Conservation (phyloP, 1,140 invertebrate genomes). For the Zaprionus gabonicus region DNA sequence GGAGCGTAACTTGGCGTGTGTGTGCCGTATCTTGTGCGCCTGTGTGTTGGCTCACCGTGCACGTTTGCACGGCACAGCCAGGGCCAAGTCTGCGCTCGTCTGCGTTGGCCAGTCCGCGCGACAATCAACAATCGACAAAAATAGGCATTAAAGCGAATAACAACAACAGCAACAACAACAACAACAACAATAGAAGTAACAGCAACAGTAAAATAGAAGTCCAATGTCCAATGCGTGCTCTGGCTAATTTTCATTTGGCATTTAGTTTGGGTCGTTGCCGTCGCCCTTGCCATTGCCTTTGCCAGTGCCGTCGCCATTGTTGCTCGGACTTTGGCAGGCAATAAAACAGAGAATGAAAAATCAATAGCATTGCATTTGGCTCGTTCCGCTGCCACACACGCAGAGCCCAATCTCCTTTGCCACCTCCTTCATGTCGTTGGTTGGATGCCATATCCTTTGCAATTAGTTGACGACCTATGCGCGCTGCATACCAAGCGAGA, state of each 20-base stretch:
- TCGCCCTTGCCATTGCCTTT: conserved; percentile 20
- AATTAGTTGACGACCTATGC: conserved; percentile 56
- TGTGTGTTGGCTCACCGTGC: conserved; percentile 64
- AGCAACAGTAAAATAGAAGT: conserved; percentile 2
- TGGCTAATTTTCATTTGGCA: conserved; percentile 70
- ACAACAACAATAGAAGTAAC: not conserved
- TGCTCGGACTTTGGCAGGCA: conserved; percentile 63
- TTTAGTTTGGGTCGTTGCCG: conserved; percentile 36
- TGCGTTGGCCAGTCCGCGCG: conserved; percentile 40
- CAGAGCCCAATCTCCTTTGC: conserved; percentile 17
- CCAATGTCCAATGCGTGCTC: conserved; percentile 62
- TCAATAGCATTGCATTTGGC: conserved; percentile 80
- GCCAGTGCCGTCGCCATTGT: conserved; percentile 42
- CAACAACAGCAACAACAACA: conserved; percentile 34
- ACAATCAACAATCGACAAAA: conserved; percentile 39
- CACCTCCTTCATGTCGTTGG: not conserved
- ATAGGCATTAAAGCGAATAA: conserved; percentile 56
- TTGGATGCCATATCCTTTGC: conserved; percentile 47
- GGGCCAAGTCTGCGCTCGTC: conserved; percentile 22
- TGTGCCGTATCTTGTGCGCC: conserved; percentile 8
- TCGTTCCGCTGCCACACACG: not conserved
- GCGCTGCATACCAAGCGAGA: conserved; percentile 68
- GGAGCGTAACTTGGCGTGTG: conserved; percentile 18
- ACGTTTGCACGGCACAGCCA: conserved; percentile 64
- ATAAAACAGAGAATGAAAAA: conserved; percentile 76